Base-by-base conservation (phyloP, 2,888 invertebrate genomes). In the Lymantria dispar region DNA sequence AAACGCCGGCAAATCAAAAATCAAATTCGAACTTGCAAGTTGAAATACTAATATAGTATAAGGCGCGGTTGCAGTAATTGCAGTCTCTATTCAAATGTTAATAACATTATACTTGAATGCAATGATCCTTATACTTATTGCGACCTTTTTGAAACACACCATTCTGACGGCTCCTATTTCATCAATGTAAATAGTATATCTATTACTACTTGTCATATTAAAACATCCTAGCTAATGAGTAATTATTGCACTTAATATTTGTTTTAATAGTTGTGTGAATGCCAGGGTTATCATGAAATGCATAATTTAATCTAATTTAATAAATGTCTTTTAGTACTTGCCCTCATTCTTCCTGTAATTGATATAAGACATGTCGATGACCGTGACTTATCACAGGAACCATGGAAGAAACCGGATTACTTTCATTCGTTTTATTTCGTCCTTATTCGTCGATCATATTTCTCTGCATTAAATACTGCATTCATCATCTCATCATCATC, bases 51-150 rank as follows among this genome's bases (percentile, higher is more conserved):
- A 80, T 81, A 78, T 77, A 80, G 68, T 57, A 76, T 73, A 66
- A 68, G 70, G 68, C 64, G 64, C 68, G 54, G 54, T 64, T 65
- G 65, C 67, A 66, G 62, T 56, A 50, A 66, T 58, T 52, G 60
- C 69, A 70, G 68, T 69, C 70, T 72, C 74, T 68, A 76, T 76
- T 81, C 76, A 80, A 82, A 85, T 80, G 79, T 77, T 78, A 77
- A 85, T 83, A 83, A 84, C 84, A 85, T 84, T 78, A 71, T 76
- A 71, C 70, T 54, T 71, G 70, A 74, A 73, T 75, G 72, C 79
- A 71, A 75, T 71, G 64, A 65, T 71, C 68, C 72, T 74, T 69
- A 71, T 66, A 72, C 50, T 71, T 83, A 80, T 80, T 82, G 73
- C 60, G 58, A 62, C 77, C 67, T 71, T 76, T 76, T 72, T 49